Base-by-base conservation (phyloP, 1,140 invertebrate genomes). In the Colletes gigas region DNA sequence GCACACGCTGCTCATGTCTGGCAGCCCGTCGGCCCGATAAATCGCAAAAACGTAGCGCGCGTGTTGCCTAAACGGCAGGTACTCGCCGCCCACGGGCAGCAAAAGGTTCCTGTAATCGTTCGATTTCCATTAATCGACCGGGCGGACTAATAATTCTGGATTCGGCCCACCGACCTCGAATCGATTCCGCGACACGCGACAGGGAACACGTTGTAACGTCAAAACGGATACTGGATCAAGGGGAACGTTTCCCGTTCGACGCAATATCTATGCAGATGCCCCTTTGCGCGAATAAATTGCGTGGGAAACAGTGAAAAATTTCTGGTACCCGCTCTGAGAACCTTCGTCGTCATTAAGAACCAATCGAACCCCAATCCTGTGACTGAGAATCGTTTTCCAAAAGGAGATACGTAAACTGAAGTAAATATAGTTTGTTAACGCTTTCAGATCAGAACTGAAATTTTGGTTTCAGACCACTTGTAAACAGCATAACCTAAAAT, bases 1-100 rank as follows among this genome's bases (percentile, higher is more conserved):
- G 44, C 88, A 92, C 71, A 90, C 41, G 76, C 85, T 88, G 75
- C 82, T 89, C 94, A 92, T 94, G 91, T 84, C 93, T 93, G 54
- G 94, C 30, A 97, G 92, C 75, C 95, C 95, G 86, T 96, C 95
- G 3, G 95, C 96, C 78, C 94, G 92, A 91, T 96, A 96, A 71
- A 97, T 91, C 75, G 95, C 93, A 44, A 97, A 94, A 78, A 95
- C 93, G 88, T 95, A 96, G 73, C 93, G 93, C 6, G 95, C 96
- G 83, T 94, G 92, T 90, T 95, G 95, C 82, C 95, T 87, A 82
- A 91, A 95, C 93, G 47, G 92, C 65, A 94, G 92, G 17, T 94
- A 93, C n/a, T 94, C 94, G 60, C 95, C 94, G 4, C 95, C 95
- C 39, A 95, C 94, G 1, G 96, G 96, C 60, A 96, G 92, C 47